A percentile compares a stretch with the other conserved stretches of the same genome.
Evolutionary conservation across 2,113 vertebrate species (phyloP).

Genomic region (Dasypus novemcinctus): DNA sequence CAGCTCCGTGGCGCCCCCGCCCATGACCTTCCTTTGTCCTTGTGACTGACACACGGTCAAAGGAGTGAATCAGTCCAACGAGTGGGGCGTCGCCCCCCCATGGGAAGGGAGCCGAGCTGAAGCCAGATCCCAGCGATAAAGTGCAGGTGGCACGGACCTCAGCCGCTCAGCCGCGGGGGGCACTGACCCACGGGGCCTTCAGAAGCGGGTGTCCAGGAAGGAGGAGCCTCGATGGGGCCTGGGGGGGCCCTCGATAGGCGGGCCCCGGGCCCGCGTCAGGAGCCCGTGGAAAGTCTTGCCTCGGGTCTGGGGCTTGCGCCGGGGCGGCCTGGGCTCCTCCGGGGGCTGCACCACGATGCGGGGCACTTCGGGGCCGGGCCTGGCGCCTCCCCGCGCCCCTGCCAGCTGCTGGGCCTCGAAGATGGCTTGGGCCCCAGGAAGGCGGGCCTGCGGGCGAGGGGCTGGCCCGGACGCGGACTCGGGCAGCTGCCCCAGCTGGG

Average conservation of each 20-base stretch:
- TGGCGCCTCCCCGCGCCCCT: conserved; percentile 38
- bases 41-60: neutral
- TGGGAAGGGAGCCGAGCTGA: neutral
- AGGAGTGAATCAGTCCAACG: neutral
- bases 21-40: neutral
- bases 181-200: conserved; percentile 27
- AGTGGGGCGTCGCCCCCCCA: neutral
- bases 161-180: neutral
- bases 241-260: conserved; percentile 64
- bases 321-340: conserved; percentile 75
- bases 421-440: conserved; percentile 85
- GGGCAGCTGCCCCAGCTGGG: conserved; percentile 85
- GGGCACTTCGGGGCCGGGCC: conserved; percentile 78
- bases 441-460: conserved; percentile 85
- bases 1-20: neutral
- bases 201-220: conserved; percentile 87
- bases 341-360: conserved; percentile 83
- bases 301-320: conserved; percentile 85
- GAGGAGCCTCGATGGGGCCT: conserved; percentile 76
- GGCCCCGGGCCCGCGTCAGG: conserved; percentile 58
- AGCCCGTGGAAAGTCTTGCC: conserved; percentile 87
- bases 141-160: neutral
- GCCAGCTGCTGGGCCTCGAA: conserved; percentile 82
- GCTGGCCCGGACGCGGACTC: conserved; percentile 82
- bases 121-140: neutral